Base-by-base conservation (phyloP, 2,797 vertebrate genomes). In the Cryptoprocta ferox region DNA sequence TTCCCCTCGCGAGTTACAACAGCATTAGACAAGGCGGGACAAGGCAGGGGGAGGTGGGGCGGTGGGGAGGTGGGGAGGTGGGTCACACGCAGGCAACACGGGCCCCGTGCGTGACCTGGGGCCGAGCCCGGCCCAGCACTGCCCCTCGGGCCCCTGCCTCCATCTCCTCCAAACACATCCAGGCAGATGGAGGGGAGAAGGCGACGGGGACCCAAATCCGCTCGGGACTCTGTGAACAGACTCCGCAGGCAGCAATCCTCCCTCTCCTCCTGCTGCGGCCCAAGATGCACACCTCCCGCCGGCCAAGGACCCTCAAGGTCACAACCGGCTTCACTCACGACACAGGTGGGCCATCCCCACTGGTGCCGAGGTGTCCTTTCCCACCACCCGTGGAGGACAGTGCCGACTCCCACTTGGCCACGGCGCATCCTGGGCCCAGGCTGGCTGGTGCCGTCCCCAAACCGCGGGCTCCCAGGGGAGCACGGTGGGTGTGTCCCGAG, bases 391-490 rank as follows among this genome's bases (percentile, higher is more conserved):
- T 1, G 39, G 53, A 68, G 24, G 19, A 6, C 1, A 2, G 19
- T 3, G 19, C 0, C 0, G 1, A 48, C 4, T 14, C 30, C 6
- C 1, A 13, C 30, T 48, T 4, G 9, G 63, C 39, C 11, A 18
- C 4, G 1, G 86, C 7, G 14, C 30, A 3, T 30, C 56, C 66
- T 1, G 50, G 26, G 5, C 35, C 39, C 56, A n/a, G n/a, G n/a
- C n/a, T n/a, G n/a, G 0, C 1, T 0, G 3, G 5, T 2, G 13
- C 37, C 4, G 30, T 28, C 86, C 14, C 39, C 59, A 4, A 8
- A 8, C 24, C 7, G 26, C 24, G 12, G 42, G 12, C 73, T 9
- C 11, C 10, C 18, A 10, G 3, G 0, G 71, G 39, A 0, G 21
- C 3, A 2, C 5, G 0, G 21, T 21, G 28, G 14, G 21, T 18